These are phyloP conservation scores for Toxotes jaculatrix DNA, from an alignment of 2,113 vertebrate genomes.

Conservation along the genomic window DNA sequence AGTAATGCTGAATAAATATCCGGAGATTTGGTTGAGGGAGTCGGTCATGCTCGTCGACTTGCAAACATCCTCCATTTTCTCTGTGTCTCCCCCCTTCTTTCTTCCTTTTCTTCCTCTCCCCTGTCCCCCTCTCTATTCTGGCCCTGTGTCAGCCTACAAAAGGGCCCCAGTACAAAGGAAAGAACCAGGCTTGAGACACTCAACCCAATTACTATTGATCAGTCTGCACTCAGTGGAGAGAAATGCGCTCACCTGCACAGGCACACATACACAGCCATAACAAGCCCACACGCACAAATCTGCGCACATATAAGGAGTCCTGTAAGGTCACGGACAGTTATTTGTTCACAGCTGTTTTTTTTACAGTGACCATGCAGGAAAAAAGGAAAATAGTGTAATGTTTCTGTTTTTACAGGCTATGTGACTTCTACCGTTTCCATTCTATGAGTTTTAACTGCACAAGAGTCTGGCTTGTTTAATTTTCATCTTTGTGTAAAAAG, in stretches of 20 bases:
- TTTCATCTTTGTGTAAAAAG: not conserved
- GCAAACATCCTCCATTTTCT: conserved; percentile 83
- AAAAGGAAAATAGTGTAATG: not conserved
- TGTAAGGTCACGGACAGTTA: conserved; percentile 34
- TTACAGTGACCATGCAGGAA: conserved; percentile 1
- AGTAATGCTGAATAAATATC: conserved; percentile 85
- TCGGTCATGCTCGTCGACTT: conserved; percentile 82
- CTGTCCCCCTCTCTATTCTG: conserved; percentile 56
- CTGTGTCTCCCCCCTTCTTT: conserved; percentile 51
- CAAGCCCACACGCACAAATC: not conserved
- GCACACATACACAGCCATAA: conserved; percentile 24
- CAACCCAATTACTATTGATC: conserved; percentile 85
- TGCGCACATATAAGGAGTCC: conserved; percentile 43
- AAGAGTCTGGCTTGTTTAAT: not conserved
- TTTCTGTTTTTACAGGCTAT: not conserved
- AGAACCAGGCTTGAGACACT: conserved; percentile 77
- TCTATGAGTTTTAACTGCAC: not conserved
- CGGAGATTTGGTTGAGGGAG: conserved; percentile 79
- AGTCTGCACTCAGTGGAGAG: conserved; percentile 68
- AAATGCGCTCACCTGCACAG: conserved; percentile 60
- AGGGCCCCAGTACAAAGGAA: conserved; percentile 72
- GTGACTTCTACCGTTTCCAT: not conserved
- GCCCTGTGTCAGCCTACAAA: conserved; percentile 71
- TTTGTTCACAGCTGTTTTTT: conserved; percentile 42
- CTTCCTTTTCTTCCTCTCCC: conserved; percentile 43